Base-by-base conservation (phyloP, 2,888 invertebrate species). In the Eulithis testata region DNA sequence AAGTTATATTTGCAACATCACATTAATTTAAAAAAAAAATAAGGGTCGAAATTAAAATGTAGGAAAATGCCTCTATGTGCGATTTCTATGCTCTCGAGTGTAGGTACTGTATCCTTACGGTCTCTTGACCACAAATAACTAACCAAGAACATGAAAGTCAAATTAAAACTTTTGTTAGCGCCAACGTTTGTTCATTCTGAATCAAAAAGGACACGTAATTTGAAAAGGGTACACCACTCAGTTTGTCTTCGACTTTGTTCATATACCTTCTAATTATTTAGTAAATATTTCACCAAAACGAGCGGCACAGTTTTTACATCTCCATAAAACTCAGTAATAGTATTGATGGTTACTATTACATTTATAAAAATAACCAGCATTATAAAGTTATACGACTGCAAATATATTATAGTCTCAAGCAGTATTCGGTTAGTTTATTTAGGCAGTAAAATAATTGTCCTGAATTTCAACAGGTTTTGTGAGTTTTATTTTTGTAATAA, bases 91-190 rank as follows among this genome's bases (percentile, higher is more conserved):
- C n/a, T n/a, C n/a, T n/a, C n/a, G n/a, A n/a, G n/a, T n/a, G n/a
- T n/a, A n/a, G n/a, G n/a, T n/a, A n/a, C 57, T 68, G 66, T 61
- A 69, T 69, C 70, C 68, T 69, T 61, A 61, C 69, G 69, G 68
- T 68, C 21, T 21, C 21, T 21, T 21, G 21, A 21, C 21, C 21
- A 2, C 71, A 70, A 69, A 56, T 63, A 65, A 71, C 65, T 71
- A 65, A 69, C 66, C 63, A 70, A 59, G 60, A 66, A 58, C 68
- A 70, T 69, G 62, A 57, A 62, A 58, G 61, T 21, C 11, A 37
- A 43, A 37, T 37, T 12, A 53, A 47, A 69, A 50, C 65, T 65
- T 68, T 68, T 66, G 65, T 68, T 69, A 43, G 56, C 50, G 54
- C 27, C 21, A 62, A 56, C 54, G 50, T 40, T 37, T 21, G 2